Evolutionary conservation across 2,113 vertebrate genomes (phyloP), one percentile per base, ranked within the genome.

Genomic region (Marmota flaviventris): DNA sequence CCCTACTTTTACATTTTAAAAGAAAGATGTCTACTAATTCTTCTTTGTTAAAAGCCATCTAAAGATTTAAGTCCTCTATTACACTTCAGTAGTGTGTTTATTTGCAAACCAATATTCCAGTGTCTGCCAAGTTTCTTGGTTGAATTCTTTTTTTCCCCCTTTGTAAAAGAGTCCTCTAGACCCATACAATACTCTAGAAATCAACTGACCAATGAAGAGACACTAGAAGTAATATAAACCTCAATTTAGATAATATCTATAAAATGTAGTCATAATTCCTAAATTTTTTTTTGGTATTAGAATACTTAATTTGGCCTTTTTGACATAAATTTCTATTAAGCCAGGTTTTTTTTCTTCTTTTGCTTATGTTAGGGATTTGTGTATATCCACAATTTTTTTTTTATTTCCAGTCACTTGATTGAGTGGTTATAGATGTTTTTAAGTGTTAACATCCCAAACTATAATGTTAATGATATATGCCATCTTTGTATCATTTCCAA

Each of bases 401-500:
- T 92, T 42, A 18, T 65, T 87, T 92, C 4, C 3, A 77, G 13
- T 81, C 20, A 17, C 16, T 58, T 92, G 84, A 90, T 72, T 84
- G 76, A 79, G 56, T 8, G 1, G 77, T 5, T 79, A 79, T 65
- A 94, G 17, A 24, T 82, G 58, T 4, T 45, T 93, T 73, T 86
- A 69, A 89, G 22, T 51, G 29, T n/a, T 85, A 92, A 90, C 20
- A 79, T 4, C 72, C 34, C 22, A 83, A 91, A 82, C n/a, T 81
- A n/a, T 82, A 56, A 39, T 83, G 69, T 76, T 82, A 39, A 13
- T 32, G 75, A 56, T 72, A 85, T 88, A 89, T 83, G 51, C 1
- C 5, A 48, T 78, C 27, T 94, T 83, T 93, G 53, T 79, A 89
- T 93, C 18, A 96, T 84, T 94, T 95, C 56, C 37, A 95, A 75